Base-by-base conservation (phyloP, 2,797 vertebrate species). In the Galagoides demidoff region DNA sequence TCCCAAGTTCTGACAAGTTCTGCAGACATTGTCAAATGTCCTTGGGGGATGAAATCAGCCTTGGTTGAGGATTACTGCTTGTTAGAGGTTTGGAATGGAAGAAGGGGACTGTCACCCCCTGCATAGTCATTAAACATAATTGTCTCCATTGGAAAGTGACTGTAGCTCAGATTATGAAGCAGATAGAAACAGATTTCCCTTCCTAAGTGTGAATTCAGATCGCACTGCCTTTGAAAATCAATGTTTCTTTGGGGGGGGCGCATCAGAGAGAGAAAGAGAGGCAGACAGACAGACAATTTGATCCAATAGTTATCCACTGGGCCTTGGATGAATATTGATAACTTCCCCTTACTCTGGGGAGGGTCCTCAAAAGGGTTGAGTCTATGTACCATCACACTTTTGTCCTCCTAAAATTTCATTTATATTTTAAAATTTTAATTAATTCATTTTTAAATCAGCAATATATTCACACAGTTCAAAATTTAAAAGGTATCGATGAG, bases 41-140 rank as follows among this genome's bases (percentile, higher is more conserved):
- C 11, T 82, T n/a, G 22, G 37, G 37, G n/a, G 6, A 11, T 70
- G 39, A 90, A 76, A 52, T 63, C 39, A 57, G 37, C 22, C 37
- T 68, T 20, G 37, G 11, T 78, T 27, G 39, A 78, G 31, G 12
- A 78, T 14, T 49, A 5, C 7, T 37, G 22, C 31, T 39, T 29
- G 27, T 34, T n/a, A 52, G n/a, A 78, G 59, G 19, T 59, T 49
- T 63, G 37, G 79, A 49, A 27, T 34, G 31, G 27, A 39, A 63
- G 71, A 74, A 11, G 27, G 39, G 20, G 43, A 20, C 52, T 63
- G 8, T 43, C 0, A 0, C 7, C 7, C 31, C 19, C 43, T 64
- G 34, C 34, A 29, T 12, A 64, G n/a, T 55, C 34, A 45, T 14
- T 14, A 71, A 55, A 34, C 22, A 78, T 0, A 8, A 90, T 77